Evolutionary conservation across 2,113 vertebrate species (phyloP).

Genomic region (Pseudois nayaur): DNA sequence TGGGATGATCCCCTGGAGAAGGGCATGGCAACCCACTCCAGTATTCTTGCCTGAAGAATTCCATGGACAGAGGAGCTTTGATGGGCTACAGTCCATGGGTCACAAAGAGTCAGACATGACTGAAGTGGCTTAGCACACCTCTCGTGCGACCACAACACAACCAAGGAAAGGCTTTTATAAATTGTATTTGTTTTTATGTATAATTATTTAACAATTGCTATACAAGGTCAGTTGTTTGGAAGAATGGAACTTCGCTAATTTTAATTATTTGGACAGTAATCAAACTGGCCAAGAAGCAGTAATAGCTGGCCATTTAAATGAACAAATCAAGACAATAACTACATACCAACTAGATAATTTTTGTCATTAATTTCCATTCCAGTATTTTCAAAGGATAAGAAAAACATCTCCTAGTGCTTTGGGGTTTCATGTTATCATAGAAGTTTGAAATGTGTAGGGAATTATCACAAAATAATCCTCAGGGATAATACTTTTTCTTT

Average conservation of each 20-base stretch:
- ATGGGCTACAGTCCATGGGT: background rate
- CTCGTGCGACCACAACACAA: background rate
- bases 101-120: background rate
- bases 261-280: background rate
- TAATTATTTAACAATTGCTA: background rate
- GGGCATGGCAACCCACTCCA: background rate
- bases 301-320: background rate
- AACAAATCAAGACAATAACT: background rate
- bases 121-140: background rate
- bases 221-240: background rate
- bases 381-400: background rate
- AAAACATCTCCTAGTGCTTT: background rate
- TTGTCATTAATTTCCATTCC: background rate
- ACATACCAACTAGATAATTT: background rate
- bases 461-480: slow-evolving; percentile 15
- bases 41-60: background rate
- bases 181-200: background rate
- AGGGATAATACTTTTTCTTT: background rate
- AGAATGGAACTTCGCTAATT: background rate
- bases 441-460: background rate
- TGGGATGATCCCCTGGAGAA: background rate
- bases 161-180: background rate
- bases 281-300: background rate
- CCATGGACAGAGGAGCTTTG: background rate
- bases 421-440: background rate